Evolutionary conservation across 2,113 vertebrate genomes (phyloP).

Genomic region (Leucopsar rothschildi): DNA sequence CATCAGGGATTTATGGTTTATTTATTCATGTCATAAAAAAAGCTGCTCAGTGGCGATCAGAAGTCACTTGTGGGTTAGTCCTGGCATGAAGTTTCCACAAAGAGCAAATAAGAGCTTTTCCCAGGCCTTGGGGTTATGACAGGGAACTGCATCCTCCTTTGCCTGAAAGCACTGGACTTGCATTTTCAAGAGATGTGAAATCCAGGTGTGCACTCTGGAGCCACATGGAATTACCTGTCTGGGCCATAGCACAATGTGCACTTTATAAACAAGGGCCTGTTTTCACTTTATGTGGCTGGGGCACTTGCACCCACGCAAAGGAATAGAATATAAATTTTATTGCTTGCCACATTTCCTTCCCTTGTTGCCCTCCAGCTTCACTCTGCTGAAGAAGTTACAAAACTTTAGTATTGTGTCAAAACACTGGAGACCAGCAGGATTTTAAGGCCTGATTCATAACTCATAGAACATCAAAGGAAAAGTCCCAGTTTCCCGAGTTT

Average conservation of each 20-base stretch:
- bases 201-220: background rate
- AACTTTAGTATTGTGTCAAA: background rate
- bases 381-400: background rate
- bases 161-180: rapidly evolving
- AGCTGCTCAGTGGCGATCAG: background rate
- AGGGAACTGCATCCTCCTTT: background rate
- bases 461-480: background rate
- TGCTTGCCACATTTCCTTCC: background rate
- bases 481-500: background rate
- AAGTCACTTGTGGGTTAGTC: background rate
- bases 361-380: background rate
- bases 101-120: background rate
- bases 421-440: background rate
- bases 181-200: background rate
- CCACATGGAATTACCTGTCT: background rate
- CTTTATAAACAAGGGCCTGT: background rate
- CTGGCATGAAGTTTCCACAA: background rate
- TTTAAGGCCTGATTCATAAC: background rate
- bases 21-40: background rate
- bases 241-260: rapidly evolving
- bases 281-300: background rate
- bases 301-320: background rate
- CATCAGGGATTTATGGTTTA: background rate
- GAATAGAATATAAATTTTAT: background rate
- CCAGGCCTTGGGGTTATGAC: background rate